Conservation (phyloP, 2,113 vertebrate species). For the Hyla sarda region DNA sequence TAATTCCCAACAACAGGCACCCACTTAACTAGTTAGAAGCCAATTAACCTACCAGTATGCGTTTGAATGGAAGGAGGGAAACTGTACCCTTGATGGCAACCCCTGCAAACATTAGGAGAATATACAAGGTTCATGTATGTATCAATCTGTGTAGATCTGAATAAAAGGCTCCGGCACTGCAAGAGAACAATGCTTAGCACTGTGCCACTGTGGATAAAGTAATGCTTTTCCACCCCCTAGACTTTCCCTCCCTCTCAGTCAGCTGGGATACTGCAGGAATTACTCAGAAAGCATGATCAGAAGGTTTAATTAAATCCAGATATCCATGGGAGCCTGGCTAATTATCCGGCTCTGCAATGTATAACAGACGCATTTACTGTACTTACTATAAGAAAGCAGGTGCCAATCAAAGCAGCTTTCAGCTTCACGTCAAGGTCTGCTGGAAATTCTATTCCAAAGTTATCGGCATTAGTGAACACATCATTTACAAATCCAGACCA, state of each 20-base stretch:
- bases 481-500: slow-evolving; percentile 94
- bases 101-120: not conserved
- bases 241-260: slow-evolving; percentile 18
- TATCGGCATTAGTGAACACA: slow-evolving; percentile 90
- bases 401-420: slow-evolving; percentile 94
- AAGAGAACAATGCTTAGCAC: not conserved
- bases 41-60: slow-evolving; percentile 26
- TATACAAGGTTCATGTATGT: not conserved
- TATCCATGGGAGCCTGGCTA: slow-evolving; percentile 13
- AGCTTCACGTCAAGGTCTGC: slow-evolving; percentile 92
- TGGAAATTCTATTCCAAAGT: slow-evolving; percentile 95
- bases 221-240: slow-evolving; percentile 23
- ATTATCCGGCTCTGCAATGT: not conserved
- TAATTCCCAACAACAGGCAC: not conserved
- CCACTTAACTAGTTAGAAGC: slow-evolving; percentile 17
- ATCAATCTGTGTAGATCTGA: not conserved
- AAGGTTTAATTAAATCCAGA: slow-evolving; percentile 15
- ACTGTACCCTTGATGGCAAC: not conserved
- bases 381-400: slow-evolving; percentile 97
- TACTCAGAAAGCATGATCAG: slow-evolving; percentile 13
- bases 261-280: slow-evolving; percentile 8
- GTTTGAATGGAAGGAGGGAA: not conserved
- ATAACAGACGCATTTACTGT: not conserved
- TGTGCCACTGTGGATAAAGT: slow-evolving; percentile 9
- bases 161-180: not conserved